Percentiles rank a stretch among this genome's conserved stretches.
Conservation (phyloP, 1,140 invertebrate species). For the Spodoptera litura region DNA sequence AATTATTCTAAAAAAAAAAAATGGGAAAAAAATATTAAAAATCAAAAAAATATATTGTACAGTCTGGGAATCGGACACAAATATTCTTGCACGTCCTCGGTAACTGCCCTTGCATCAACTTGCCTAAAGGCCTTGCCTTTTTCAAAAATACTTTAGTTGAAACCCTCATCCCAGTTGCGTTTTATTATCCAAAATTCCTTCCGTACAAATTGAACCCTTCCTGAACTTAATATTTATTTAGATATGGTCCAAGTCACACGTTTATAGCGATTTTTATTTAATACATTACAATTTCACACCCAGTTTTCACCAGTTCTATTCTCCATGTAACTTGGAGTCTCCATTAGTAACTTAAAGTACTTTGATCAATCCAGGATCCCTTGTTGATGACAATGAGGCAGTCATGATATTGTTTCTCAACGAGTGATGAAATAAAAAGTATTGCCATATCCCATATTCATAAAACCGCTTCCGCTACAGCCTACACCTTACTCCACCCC, state of each 20-base stretch:
- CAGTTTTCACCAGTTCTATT: too few species aligned
- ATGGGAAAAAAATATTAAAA: too few species aligned
- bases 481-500: conserved; percentile 47
- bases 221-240: conserved; percentile 10
- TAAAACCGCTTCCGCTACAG: conserved; percentile 49
- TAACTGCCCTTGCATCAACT: too few species aligned
- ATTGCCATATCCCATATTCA: not conserved
- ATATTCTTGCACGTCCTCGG: too few species aligned
- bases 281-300: not conserved
- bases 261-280: not conserved
- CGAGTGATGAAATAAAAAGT: not conserved
- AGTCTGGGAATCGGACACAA: too few species aligned
- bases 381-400: too few species aligned
- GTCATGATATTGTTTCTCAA: too few species aligned
- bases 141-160: not conserved
- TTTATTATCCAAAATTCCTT: conserved; percentile 17
- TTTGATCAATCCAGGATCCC: too few species aligned
- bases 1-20: too few species aligned
- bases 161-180: conserved; percentile 39
- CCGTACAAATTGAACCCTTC: conserved; percentile 63
- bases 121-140: not conserved
- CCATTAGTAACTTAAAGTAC: too few species aligned
- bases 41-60: too few species aligned
- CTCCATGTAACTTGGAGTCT: too few species aligned
- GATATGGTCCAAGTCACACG: conserved; percentile 15